A percentile compares a stretch with the other conserved stretches of the same genome.
Conservation (phyloP, 2,797 vertebrate species). For the Allobates femoralis region DNA sequence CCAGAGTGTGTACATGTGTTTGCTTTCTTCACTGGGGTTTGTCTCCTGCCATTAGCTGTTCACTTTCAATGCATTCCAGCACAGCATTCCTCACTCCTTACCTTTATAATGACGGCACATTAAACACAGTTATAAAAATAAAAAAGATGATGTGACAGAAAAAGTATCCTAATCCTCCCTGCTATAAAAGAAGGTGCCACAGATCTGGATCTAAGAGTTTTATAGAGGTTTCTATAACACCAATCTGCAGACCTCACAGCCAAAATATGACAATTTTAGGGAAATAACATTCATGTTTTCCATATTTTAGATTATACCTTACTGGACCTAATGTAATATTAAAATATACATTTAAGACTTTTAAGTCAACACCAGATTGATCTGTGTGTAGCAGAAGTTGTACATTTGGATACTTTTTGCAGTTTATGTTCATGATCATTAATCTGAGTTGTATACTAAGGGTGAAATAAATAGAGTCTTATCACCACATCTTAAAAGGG, state of each 20-base stretch:
- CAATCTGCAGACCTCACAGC: slow-evolving; percentile 46
- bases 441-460: too few species aligned
- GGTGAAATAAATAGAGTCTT: too few species aligned
- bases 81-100: slow-evolving; percentile 59
- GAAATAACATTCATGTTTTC: background rate
- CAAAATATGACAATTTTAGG: slow-evolving; percentile 14
- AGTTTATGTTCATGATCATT: background rate
- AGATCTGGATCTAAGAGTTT: slow-evolving; percentile 69
- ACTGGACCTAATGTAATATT: background rate
- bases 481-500: too few species aligned
- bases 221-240: slow-evolving; percentile 64
- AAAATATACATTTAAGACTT: background rate
- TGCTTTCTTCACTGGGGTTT: slow-evolving; percentile 60
- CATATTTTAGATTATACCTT: background rate
- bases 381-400: background rate
- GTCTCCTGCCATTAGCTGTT: slow-evolving; percentile 64
- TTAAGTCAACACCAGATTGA: background rate
- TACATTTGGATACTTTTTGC: background rate
- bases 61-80: slow-evolving; percentile 64
- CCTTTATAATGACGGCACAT: slow-evolving; percentile 63
- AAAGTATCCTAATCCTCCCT: slow-evolving; percentile 65
- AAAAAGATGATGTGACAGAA: slow-evolving; percentile 69
- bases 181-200: slow-evolving; percentile 68
- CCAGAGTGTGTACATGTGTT: slow-evolving; percentile 57
- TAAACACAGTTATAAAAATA: slow-evolving; percentile 64